Evolutionary conservation across 2,797 vertebrate genomes (phyloP), one percentile per base, ranked within the genome.

Genomic region (Tokudaia tokunoshimensis): DNA sequence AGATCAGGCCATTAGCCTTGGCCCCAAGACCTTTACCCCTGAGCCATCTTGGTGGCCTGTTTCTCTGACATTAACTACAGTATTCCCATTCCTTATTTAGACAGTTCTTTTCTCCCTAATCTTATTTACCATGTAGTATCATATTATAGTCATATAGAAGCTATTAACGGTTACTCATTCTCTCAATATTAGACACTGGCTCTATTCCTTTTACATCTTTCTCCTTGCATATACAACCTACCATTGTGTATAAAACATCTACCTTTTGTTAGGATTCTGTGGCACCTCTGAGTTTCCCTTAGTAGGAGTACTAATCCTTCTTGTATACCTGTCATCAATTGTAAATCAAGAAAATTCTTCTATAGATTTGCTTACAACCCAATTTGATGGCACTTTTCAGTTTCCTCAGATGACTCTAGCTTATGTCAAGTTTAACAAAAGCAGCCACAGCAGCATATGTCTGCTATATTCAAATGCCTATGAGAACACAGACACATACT

Each of bases 181-280:
- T 96, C 29, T 95, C 63, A 59, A 4, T 86, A 6, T 11, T 91
- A 9, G 82, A 67, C 47, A 19, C 50, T 94, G 13, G 31, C 50
- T 92, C 44, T 95, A 1, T 90, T 90, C 29, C 34, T 97, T 95
- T 84, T 75, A 86, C 17, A 75, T 41, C 11, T 85, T 67, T 59
- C 11, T 0, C 7, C 74, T 15, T 88, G 31, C 8, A 89, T 75
- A 86, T 94, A 89, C 63, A 94, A 44, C 57, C 55, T 26, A 57
- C 70, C 14, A 57, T 37, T 86, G 34, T 72, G 20, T 26, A 31
- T 88, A 44, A 88, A 44, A 19, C 17, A 75, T 34, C 29, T 57
- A 88, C 24, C 13, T 19, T 87, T 87, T 41, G 24, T 75, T 78
- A 34, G 87, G 85, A 94, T 76, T 89, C 37, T 72, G 10, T 87